Percentiles rank a stretch among this genome's conserved stretches.
These are phyloP conservation scores for Tor tambroides DNA, from an alignment of 2,113 vertebrate species.

Conservation along the genomic window DNA sequence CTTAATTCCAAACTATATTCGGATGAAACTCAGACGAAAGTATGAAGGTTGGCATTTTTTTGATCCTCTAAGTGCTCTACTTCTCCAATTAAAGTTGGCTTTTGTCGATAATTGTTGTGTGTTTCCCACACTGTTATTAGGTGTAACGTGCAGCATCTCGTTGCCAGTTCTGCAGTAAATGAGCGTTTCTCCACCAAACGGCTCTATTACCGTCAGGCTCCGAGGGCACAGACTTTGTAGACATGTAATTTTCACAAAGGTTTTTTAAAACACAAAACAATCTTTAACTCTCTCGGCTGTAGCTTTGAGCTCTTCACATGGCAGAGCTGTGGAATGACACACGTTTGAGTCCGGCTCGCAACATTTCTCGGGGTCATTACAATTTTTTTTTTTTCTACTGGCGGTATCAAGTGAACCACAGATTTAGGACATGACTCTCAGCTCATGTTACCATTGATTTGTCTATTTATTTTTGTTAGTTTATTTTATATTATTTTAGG, in stretches of 20 bases:
- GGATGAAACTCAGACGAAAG: neutral
- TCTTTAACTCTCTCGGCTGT: neutral
- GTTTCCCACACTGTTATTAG: constrained; percentile 10
- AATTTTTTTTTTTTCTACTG: too few species aligned
- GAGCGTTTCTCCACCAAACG: neutral
- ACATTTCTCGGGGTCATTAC: neutral
- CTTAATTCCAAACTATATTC: neutral
- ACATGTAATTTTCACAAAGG: constrained; percentile 9
- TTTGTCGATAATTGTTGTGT: neutral
- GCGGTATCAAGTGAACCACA: too few species aligned
- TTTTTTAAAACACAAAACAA: neutral
- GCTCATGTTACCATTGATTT: too few species aligned
- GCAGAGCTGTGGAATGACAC: neutral
- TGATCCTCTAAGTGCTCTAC: constrained; percentile 16
- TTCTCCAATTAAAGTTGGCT: constrained; percentile 35
- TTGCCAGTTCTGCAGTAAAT: constrained; percentile 4
- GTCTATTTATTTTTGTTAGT: too few species aligned
- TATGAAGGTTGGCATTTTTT: constrained; percentile 41
- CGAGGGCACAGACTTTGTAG: neutral
- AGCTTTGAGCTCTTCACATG: neutral
- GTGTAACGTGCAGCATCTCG: neutral
- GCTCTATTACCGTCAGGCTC: neutral
- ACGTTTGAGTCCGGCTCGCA: neutral
- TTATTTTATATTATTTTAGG: too few species aligned
- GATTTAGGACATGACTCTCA: neutral